Percentiles rank a stretch among this genome's conserved stretches.
Conservation (phyloP, 1,140 invertebrate species). For the Drosophila sechellia region DNA sequence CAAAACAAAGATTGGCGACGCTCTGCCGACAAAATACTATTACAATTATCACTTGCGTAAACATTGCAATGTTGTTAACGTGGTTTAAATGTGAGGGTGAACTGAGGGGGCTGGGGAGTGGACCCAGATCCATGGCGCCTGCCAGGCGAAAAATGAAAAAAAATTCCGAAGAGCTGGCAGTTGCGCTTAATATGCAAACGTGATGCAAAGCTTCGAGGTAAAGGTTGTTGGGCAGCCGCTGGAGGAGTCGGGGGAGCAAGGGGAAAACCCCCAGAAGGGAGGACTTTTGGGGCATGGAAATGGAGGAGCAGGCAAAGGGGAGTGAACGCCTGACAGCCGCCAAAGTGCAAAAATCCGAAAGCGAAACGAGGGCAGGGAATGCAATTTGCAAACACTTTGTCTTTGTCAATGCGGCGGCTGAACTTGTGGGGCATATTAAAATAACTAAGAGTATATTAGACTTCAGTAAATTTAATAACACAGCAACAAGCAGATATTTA, state of each 20-base stretch:
- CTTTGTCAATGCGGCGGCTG: constrained; percentile 28
- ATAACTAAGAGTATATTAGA: constrained; percentile 12
- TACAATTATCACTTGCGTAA: constrained; percentile 80
- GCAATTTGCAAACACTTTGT: constrained; percentile 55
- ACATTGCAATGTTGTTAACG: constrained; percentile 74
- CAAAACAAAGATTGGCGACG: constrained; percentile 52
- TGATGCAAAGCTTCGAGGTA: constrained; percentile 41
- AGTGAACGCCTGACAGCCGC: constrained; percentile 41
- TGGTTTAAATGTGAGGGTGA: constrained; percentile 17
- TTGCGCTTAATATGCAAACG: constrained; percentile 77
- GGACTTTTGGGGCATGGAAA: constrained; percentile 14
- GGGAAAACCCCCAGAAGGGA: constrained; percentile 14
- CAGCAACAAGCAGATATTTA: no score
- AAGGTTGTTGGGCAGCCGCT: constrained; percentile 4
- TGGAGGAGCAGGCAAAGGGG: not conserved
- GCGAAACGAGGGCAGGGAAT: constrained; percentile 55
- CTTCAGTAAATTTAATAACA: not conserved
- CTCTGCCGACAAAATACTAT: constrained; percentile 53
- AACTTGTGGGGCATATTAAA: constrained; percentile 3
- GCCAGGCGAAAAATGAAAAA: constrained; percentile 3
- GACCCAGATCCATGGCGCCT: constrained; percentile 65
- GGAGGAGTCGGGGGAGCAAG: not conserved
- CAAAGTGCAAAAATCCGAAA: constrained; percentile 73
- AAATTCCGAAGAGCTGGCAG: constrained; percentile 16
- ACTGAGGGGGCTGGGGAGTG: no score